Percentiles rank a stretch among this genome's conserved stretches.
Evolutionary conservation across 2,888 invertebrate genomes (phyloP).

Genomic region (Osedax fenrisi): DNA sequence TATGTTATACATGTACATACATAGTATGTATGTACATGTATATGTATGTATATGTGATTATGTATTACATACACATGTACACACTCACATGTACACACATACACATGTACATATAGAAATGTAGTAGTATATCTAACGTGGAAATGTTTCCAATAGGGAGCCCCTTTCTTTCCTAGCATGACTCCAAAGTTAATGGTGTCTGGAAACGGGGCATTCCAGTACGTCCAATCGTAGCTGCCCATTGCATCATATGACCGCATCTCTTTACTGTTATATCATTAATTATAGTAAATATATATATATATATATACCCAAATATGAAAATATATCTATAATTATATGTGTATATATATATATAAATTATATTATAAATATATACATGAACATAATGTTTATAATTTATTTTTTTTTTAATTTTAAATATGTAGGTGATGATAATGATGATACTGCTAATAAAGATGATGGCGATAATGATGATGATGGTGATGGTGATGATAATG

Average conservation of each 20-base stretch:
- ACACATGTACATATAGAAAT: not conserved
- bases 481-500: too few relatives aligned
- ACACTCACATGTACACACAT: not conserved
- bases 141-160: conserved; percentile 37
- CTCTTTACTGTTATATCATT: conserved; percentile 5
- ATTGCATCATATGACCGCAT: conserved; percentile 41
- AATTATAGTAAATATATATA: not conserved
- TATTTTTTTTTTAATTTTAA: too few relatives aligned
- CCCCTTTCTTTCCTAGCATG: conserved; percentile 41
- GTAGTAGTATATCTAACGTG: not conserved
- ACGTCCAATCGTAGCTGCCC: conserved; percentile 43
- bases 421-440: too few relatives aligned
- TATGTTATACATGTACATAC: not conserved
- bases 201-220: conserved; percentile 40
- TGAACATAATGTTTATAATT: too few relatives aligned
- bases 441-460: too few relatives aligned
- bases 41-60: not conserved
- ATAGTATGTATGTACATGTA: not conserved
- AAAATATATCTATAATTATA: not conserved
- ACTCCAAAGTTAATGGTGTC: conserved; percentile 41
- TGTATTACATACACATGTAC: not conserved
- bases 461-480: too few relatives aligned
- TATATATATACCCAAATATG: not conserved
- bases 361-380: too few relatives aligned
- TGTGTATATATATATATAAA: too few relatives aligned